Evolutionary conservation across 2,888 invertebrate species (phyloP), one percentile per base, ranked within the genome.

Genomic region (Crioceris asparagi): DNA sequence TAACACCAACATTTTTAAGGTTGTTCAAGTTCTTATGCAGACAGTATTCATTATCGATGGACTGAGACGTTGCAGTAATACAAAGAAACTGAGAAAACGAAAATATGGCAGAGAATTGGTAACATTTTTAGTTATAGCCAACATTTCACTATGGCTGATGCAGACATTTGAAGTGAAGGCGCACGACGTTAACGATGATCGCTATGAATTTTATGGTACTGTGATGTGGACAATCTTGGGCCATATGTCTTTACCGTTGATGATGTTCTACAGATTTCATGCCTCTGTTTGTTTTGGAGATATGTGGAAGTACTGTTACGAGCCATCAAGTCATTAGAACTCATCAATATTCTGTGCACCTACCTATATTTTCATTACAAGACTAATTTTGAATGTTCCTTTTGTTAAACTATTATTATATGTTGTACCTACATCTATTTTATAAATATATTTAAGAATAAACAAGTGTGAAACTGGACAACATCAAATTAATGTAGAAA

Each of bases 251-350:
- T 62, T 82, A 8, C 84, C 84, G 0, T 63, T 84, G 3, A 81
- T 79, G 40, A 79, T 83, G 71, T 83, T 83, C 62, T 84, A 81
- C 54, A 67, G 83, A 40, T 83, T 83, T 57, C 83, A 83, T 54
- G 79, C 81, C 1, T 77, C 81, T n/a, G 83, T 82, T 0, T 83
- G 83, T 53, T 70, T 84, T 30, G 79, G 79, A 8, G 82, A 83
- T 58, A 81, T 84, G 49, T 84, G 83, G 83, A 76, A 78, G 53
- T 75, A 76, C 17, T 81, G 82, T 0, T 83, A 81, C 50, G 75
- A 77, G 52, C 73, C 74, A 2, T 44, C 53, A 19, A 50, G 51
- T 6, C 52, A 52, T 35, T 52, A 41, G n/a, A n/a, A n/a, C n/a
- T n/a, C n/a, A n/a, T n/a, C n/a, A n/a, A n/a, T n/a, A n/a, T n/a